Evolutionary conservation across 1,140 invertebrate species (phyloP).

Genomic region (Cydia pomonella): DNA sequence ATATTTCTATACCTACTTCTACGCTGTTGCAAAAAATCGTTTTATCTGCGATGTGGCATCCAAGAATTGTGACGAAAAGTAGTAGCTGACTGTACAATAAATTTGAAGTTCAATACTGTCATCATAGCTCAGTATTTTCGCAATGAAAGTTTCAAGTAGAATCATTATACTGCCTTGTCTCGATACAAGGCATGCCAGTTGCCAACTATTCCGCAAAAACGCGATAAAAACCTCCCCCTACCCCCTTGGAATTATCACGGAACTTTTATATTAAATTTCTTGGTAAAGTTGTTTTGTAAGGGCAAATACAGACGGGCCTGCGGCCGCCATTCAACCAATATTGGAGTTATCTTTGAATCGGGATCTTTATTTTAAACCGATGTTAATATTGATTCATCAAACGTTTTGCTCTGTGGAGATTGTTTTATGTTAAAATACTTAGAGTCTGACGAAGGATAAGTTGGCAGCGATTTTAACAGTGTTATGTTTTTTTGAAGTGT

Average conservation of each 20-base stretch:
- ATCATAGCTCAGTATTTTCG: background rate
- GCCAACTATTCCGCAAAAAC: slow-evolving; percentile 17
- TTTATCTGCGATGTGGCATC: background rate
- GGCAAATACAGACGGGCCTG: slow-evolving; percentile 27
- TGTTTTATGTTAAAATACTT: background rate
- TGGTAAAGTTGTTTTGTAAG: slow-evolving; percentile 38
- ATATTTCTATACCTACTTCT: no score
- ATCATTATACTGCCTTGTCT: background rate
- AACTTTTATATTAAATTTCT: slow-evolving; percentile 46
- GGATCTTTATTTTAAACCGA: background rate
- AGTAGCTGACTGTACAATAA: no score
- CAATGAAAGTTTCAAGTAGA: background rate
- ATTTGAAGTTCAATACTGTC: background rate
- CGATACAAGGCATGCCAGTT: slow-evolving; percentile 8
- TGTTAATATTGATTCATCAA: background rate
- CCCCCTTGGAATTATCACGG: slow-evolving; percentile 37
- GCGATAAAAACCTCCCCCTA: slow-evolving; percentile 35
- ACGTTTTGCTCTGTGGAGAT: background rate
- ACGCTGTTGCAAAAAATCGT: background rate
- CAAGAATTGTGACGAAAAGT: background rate
- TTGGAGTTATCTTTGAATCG: background rate
- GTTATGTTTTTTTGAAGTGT: no score
- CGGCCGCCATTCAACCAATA: background rate
- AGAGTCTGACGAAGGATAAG: no score
- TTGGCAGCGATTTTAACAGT: no score